Conservation (phyloP, 2,888 invertebrate genomes). For the Cyrtodaria siliqua region DNA sequence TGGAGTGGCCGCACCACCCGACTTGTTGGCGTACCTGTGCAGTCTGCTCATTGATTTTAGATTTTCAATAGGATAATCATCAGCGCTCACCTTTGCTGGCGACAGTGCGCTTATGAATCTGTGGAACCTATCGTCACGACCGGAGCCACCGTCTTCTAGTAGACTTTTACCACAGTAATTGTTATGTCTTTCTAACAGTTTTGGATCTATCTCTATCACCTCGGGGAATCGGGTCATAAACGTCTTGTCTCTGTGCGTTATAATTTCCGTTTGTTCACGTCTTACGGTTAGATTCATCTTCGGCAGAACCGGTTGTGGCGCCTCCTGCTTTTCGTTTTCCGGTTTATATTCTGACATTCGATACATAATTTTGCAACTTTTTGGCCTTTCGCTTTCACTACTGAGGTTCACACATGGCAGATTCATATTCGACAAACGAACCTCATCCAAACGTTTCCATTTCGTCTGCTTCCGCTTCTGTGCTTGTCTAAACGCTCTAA, state of each 20-base stretch:
- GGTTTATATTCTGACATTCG: slow-evolving; percentile 71
- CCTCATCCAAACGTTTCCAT: slow-evolving; percentile 80
- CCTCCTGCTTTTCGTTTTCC: slow-evolving; percentile 53
- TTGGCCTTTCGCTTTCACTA: slow-evolving; percentile 64
- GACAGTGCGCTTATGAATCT: slow-evolving; percentile 68
- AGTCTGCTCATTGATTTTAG: slow-evolving; percentile 67
- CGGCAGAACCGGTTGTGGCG: slow-evolving; percentile 63
- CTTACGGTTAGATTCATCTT: slow-evolving; percentile 75
- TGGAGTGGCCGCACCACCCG: slow-evolving; percentile 33
- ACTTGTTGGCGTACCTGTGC: slow-evolving; percentile 64
- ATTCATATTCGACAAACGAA: slow-evolving; percentile 75
- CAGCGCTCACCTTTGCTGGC: slow-evolving; percentile 59
- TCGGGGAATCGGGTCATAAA: slow-evolving; percentile 79
- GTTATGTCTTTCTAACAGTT: slow-evolving; percentile 72
- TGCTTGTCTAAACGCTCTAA: slow-evolving; percentile 73
- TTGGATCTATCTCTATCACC: slow-evolving; percentile 75
- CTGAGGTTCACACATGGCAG: slow-evolving; percentile 68
- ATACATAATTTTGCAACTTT: slow-evolving; percentile 74
- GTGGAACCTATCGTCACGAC: slow-evolving; percentile 72
- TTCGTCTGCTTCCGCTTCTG: slow-evolving; percentile 78
- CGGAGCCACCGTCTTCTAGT: slow-evolving; percentile 67
- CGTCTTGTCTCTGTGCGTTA: slow-evolving; percentile 74
- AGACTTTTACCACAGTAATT: slow-evolving; percentile 73
- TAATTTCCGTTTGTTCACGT: slow-evolving; percentile 78
- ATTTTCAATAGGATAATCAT: slow-evolving; percentile 69